Conservation (phyloP, 2,113 vertebrate species). For the Pluvialis apricaria region DNA sequence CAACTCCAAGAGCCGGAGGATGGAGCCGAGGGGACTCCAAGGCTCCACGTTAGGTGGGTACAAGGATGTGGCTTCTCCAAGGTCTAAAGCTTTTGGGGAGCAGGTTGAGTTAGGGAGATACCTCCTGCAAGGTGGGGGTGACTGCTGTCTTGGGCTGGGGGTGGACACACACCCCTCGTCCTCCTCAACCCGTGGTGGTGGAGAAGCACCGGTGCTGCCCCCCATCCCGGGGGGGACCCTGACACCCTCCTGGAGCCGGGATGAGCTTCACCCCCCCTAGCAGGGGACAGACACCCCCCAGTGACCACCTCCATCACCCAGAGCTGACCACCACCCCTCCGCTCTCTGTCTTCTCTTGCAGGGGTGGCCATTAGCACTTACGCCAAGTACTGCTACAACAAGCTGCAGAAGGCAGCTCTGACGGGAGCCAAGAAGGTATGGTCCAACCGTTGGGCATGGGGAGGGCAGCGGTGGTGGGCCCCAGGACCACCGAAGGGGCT, state of each 20-base stretch:
- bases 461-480: background rate
- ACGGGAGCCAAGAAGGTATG: too few species aligned
- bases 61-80: background rate
- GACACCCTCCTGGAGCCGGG: background rate
- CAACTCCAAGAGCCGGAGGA: background rate
- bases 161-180: background rate
- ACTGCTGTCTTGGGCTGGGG: too few species aligned
- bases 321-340: background rate
- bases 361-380: too few species aligned
- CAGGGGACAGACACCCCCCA: background rate
- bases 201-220: background rate
- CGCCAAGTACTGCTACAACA: too few species aligned
- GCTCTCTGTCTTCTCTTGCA: too few species aligned
- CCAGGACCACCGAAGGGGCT: accelerated
- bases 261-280: background rate
- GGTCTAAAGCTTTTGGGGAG: background rate
- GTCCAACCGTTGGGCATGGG: background rate
- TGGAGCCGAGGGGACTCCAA: background rate
- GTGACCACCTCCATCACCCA: background rate
- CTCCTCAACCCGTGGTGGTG: background rate
- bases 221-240: too few species aligned
- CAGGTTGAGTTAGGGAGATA: background rate
- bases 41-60: background rate
- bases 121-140: background rate
- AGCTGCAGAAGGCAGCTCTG: too few species aligned